Evolutionary conservation across 2,888 invertebrate species (phyloP).

Genomic region (Papilio elwesi): DNA sequence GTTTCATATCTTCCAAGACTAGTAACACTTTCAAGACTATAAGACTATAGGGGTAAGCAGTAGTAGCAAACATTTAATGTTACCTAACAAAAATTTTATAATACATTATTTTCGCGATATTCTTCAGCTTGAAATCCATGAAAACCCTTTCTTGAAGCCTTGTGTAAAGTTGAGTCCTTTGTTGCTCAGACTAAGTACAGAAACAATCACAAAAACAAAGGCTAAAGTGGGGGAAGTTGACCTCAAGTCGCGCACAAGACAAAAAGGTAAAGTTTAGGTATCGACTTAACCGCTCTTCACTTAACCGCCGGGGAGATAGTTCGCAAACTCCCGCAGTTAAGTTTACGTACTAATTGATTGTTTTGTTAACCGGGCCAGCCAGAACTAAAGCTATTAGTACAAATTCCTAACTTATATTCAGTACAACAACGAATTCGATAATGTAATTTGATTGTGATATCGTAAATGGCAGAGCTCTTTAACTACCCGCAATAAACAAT

Average conservation of each 20-base stretch:
- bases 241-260: conserved; percentile 23
- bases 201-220: conserved; percentile 33
- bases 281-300: conserved; percentile 23
- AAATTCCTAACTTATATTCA: conserved; percentile 13
- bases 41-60: no score
- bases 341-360: conserved; percentile 32
- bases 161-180: background rate
- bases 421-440: conserved; percentile 3
- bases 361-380: conserved; percentile 15
- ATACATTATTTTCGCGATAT: background rate
- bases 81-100: background rate
- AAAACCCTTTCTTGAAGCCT: background rate
- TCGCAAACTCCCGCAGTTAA: conserved; percentile 10
- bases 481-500: background rate
- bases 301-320: conserved; percentile 27
- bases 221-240: background rate
- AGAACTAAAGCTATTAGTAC: conserved; percentile 22
- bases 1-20: no score
- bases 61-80: no score
- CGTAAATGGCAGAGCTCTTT: no score
- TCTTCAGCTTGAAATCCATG: background rate
- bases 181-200: background rate
- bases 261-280: conserved; percentile 32
- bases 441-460: conserved; percentile 11
- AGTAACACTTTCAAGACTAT: no score